phyloP scores from a whole-genome alignment of 2,797 vertebrate genomes.

The Cyclura pinguis region DNA sequence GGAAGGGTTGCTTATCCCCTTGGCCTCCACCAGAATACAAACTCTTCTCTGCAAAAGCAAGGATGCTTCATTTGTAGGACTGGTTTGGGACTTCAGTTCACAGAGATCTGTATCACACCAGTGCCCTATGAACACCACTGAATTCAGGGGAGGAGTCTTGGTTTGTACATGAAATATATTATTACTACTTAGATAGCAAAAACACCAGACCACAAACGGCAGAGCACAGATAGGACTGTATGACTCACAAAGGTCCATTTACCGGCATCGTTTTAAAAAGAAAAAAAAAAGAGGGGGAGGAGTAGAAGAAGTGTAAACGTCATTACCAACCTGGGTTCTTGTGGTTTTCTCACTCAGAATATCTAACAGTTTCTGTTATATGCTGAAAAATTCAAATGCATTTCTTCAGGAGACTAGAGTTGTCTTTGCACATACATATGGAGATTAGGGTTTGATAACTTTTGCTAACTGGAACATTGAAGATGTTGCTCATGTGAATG shows the following conservation, averaged over 20 bases:
- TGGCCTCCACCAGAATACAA: background rate
- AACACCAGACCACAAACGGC: conserved; percentile 80
- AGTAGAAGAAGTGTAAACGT: conserved; percentile 32
- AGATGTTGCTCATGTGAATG: too few relatives aligned
- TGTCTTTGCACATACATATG: background rate
- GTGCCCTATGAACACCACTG: conserved; percentile 40
- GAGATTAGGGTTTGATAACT: background rate
- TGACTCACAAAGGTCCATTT: conserved; percentile 82
- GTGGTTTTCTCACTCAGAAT: conserved; percentile 65
- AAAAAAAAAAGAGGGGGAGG: conserved; percentile 14
- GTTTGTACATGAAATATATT: conserved; percentile 67
- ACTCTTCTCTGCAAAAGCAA: background rate
- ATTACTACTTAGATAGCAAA: conserved; percentile 66
- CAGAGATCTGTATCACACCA: conserved; percentile 23
- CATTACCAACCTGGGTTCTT: conserved; percentile 68
- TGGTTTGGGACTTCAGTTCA: background rate
- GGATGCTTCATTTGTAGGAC: background rate
- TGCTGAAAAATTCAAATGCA: background rate
- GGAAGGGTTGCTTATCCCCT: too few relatives aligned
- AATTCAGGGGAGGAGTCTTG: conserved; percentile 50
- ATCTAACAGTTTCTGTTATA: background rate
- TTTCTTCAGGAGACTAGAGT: background rate
- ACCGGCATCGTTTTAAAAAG: conserved; percentile 70
- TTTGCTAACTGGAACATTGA: background rate
- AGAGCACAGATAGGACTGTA: conserved; percentile 67